Evolutionary conservation across 1,140 invertebrate species (phyloP).

Genomic region (Zaprionus africanus): DNA sequence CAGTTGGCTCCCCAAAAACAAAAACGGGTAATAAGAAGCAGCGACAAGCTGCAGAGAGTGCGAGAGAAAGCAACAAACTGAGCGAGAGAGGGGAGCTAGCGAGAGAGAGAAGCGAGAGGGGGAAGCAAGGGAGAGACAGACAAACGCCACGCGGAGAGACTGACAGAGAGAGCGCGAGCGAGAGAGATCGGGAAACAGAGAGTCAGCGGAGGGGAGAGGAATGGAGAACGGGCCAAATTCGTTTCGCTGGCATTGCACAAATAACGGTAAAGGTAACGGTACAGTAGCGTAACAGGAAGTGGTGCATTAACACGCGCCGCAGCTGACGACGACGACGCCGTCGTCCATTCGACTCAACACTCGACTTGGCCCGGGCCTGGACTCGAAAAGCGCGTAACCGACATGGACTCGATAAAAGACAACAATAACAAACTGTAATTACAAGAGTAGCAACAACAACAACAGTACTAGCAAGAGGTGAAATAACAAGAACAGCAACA

Average conservation of each 20-base stretch:
- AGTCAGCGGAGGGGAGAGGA: not conserved
- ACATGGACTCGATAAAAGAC: constrained; percentile 4
- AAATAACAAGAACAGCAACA: not conserved
- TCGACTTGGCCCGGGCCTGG: constrained; percentile 42
- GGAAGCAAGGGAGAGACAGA: constrained; percentile 23
- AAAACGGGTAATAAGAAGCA: constrained; percentile 16
- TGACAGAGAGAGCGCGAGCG: constrained; percentile 7
- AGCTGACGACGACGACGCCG: constrained; percentile 40
- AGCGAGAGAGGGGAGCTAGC: not conserved
- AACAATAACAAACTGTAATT: constrained; percentile 22
- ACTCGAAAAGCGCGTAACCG: constrained; percentile 48
- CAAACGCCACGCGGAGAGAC: constrained; percentile 15
- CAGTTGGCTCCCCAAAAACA: constrained; percentile 49
- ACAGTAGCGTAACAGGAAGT: constrained; percentile 83
- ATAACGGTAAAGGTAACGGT: constrained; percentile 62
- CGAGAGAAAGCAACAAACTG: not conserved
- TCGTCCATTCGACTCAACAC: constrained; percentile 15
- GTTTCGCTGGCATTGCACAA: constrained; percentile 72
- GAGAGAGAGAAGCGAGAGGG: not conserved
- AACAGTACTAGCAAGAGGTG: constrained; percentile 2
- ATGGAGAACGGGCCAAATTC: constrained; percentile 31
- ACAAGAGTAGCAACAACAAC: constrained; percentile 11
- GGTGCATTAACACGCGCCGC: constrained; percentile 82
- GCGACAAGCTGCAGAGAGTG: constrained; percentile 13
- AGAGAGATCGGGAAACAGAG: constrained; percentile 19